A percentile compares a stretch with the other conserved stretches of the same genome.
These are phyloP conservation scores for Poeciliopsis occidentalis DNA, from an alignment of 2,113 vertebrate species.

Conservation along the genomic window DNA sequence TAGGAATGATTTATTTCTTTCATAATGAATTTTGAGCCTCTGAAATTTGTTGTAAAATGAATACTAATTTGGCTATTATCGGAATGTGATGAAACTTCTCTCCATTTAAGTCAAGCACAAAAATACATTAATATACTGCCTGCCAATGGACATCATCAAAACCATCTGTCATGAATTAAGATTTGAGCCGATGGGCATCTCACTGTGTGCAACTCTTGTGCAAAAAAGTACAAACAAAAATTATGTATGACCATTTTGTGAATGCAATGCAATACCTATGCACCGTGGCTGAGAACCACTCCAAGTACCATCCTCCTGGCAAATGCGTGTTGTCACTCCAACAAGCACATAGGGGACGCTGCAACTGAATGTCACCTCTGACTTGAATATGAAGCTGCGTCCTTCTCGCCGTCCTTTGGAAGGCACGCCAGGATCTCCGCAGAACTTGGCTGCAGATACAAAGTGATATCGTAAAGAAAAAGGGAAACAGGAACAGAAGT, in stretches of 20 bases:
- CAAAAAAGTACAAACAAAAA: too few species aligned
- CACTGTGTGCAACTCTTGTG: background rate
- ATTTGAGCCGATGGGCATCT: background rate
- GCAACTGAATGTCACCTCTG: slow-evolving; percentile 92
- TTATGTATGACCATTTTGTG: background rate
- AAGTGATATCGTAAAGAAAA: background rate
- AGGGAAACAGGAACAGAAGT: background rate
- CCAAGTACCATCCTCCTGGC: slow-evolving; percentile 92
- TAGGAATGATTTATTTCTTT: background rate
- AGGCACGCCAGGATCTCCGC: slow-evolving; percentile 91
- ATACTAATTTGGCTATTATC: background rate
- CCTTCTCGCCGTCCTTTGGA: slow-evolving; percentile 90
- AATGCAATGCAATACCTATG: slow-evolving; percentile 82
- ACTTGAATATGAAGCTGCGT: slow-evolving; percentile 96
- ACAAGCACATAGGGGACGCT: slow-evolving; percentile 87
- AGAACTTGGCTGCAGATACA: slow-evolving; percentile 89
- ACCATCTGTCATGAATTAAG: background rate
- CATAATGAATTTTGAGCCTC: background rate
- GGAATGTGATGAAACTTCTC: slow-evolving; percentile 4
- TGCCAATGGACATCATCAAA: background rate
- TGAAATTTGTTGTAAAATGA: background rate
- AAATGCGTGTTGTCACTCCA: slow-evolving; percentile 88
- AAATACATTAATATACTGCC: background rate
- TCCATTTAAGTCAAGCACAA: background rate
- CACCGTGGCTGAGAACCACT: slow-evolving; percentile 92